A percentile compares a stretch with the other conserved stretches of the same genome.
These are phyloP conservation scores for Cephus nigrinus DNA, from an alignment of 2,888 invertebrate genomes.

Conservation along the genomic window DNA sequence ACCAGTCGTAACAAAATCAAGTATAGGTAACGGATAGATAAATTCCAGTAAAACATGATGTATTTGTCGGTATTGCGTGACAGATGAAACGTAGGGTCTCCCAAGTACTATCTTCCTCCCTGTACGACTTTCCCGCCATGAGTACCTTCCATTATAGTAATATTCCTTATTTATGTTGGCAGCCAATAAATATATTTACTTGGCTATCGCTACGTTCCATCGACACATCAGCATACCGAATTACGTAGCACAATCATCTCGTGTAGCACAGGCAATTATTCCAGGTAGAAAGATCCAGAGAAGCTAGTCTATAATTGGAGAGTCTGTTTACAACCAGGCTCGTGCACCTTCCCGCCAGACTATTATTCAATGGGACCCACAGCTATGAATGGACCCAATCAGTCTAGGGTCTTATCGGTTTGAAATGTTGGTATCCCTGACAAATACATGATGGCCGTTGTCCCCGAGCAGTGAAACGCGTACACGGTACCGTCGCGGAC, in stretches of 20 bases:
- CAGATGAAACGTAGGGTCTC: neutral
- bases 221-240: neutral
- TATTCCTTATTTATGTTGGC: constrained; percentile 21
- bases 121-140: constrained; percentile 23
- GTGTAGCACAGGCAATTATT: neutral
- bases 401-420: constrained; percentile 33
- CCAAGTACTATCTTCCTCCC: constrained; percentile 8
- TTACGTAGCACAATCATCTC: neutral
- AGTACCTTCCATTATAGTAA: constrained; percentile 17
- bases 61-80: neutral
- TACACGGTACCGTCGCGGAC: constrained; percentile 43
- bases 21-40: neutral
- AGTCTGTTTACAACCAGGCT: neutral
- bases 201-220: neutral
- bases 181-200: constrained; percentile 16
- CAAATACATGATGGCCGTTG: constrained; percentile 63
- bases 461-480: constrained; percentile 62
- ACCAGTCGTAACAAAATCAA: neutral
- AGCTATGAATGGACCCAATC: neutral
- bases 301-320: neutral
- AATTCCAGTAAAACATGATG: neutral
- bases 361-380: neutral
- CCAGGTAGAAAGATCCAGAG: neutral
- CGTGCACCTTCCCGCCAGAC: neutral
- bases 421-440: constrained; percentile 59